These are phyloP conservation scores for Epizoanthus stellaris DNA, from an alignment of 92 coral and sea anemone species.

Conservation along the genomic window DNA sequence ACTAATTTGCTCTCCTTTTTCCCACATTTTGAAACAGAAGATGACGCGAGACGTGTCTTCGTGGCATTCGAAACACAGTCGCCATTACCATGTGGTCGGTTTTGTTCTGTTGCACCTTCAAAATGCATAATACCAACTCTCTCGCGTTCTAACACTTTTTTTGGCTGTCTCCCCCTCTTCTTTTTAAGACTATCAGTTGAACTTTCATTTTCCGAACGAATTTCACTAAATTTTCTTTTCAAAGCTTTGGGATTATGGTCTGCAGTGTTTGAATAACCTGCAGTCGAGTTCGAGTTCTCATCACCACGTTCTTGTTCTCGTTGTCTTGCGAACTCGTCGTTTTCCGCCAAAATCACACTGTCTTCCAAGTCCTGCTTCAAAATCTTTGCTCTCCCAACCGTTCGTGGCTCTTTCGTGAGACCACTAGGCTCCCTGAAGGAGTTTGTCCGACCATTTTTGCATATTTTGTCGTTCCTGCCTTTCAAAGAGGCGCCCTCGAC, in stretches of 20 bases:
- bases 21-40: conserved; percentile 78
- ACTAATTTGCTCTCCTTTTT: conserved; percentile 76
- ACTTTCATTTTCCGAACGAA: conserved; percentile 62
- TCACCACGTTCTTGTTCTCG: conserved; percentile 26
- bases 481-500: conserved; percentile 66
- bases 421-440: conserved; percentile 62
- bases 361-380: conserved; percentile 47
- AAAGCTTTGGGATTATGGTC: conserved; percentile 16
- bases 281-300: conserved; percentile 39
- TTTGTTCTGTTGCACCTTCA: conserved; percentile 42
- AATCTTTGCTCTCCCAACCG: conserved; percentile 2
- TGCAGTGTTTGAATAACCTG: conserved; percentile 39
- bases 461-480: conserved; percentile 64
- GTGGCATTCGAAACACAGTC: conserved; percentile 94
- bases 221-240: conserved; percentile 61
- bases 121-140: background rate
- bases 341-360: conserved; percentile 49
- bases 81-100: conserved; percentile 82
- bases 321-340: conserved; percentile 19
- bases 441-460: conserved; percentile 83
- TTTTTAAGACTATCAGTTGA: conserved; percentile 54
- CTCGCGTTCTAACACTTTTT: conserved; percentile 41
- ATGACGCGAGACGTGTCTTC: conserved; percentile 98
- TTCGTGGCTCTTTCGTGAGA: conserved; percentile 44
- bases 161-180: conserved; percentile 79